Percentiles rank a stretch among this genome's conserved stretches.
Evolutionary conservation across 2,888 invertebrate species (phyloP).

Genomic region (Microdon myrmicae): DNA sequence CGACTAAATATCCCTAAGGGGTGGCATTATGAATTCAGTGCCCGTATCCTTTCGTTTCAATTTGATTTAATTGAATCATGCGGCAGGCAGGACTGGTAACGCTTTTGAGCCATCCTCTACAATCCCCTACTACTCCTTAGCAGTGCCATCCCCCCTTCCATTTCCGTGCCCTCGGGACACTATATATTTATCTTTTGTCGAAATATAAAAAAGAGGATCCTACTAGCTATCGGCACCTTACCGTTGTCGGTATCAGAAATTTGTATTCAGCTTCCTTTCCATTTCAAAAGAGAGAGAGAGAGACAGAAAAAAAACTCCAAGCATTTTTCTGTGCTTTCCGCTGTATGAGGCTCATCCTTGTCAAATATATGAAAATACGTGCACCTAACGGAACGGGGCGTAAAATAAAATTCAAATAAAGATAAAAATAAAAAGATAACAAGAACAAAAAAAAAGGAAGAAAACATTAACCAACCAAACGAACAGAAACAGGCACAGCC

Average conservation of each 20-base stretch:
- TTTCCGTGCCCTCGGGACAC: too few species aligned
- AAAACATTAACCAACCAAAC: too few species aligned
- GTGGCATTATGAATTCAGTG: constrained; percentile 57
- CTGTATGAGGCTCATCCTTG: constrained; percentile 24
- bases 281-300: too few species aligned
- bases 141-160: too few species aligned
- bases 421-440: too few species aligned
- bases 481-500: too few species aligned
- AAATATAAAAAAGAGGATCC: constrained; percentile 42
- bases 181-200: constrained; percentile 29
- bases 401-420: constrained; percentile 28
- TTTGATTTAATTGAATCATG: constrained; percentile 67
- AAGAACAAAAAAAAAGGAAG: too few species aligned
- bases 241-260: constrained; percentile 32
- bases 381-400: constrained; percentile 32
- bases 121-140: too few species aligned
- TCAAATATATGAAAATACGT: constrained; percentile 50
- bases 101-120: neutral
- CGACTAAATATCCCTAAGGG: constrained; percentile 35
- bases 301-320: too few species aligned
- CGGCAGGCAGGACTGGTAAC: constrained; percentile 1
- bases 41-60: constrained; percentile 61
- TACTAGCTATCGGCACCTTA: constrained; percentile 47
- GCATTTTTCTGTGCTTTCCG: neutral
- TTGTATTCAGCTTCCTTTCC: constrained; percentile 28